These are phyloP conservation scores for Phenganax stokvisi DNA, from an alignment of 92 coral and sea anemone species.

Conservation along the genomic window DNA sequence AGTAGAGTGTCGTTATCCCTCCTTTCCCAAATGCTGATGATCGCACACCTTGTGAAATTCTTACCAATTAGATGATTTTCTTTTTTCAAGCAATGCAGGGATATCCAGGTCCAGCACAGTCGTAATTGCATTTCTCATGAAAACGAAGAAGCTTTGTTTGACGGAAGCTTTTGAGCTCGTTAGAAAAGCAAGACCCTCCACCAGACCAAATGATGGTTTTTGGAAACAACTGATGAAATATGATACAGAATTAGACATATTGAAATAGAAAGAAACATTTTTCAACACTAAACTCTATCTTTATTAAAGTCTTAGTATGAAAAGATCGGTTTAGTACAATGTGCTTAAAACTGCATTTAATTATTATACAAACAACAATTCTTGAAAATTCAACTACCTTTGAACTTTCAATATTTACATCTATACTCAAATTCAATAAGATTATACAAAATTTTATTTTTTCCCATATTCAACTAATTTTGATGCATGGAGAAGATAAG, in stretches of 20 bases:
- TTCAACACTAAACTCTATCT: not conserved
- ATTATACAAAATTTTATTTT: too few relatives aligned
- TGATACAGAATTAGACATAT: slow-evolving; percentile 30
- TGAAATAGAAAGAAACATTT: not conserved
- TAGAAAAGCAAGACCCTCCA: slow-evolving; percentile 66
- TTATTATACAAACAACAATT: too few relatives aligned
- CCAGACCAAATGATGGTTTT: slow-evolving; percentile 85
- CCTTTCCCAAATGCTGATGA: not conserved
- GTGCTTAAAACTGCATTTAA: too few relatives aligned
- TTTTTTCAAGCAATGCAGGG: slow-evolving; percentile 77
- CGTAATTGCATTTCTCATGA: slow-evolving; percentile 76
- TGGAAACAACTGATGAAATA: slow-evolving; percentile 64
- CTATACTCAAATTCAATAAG: too few relatives aligned
- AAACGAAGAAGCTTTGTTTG: slow-evolving; percentile 43
- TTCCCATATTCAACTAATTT: too few relatives aligned
- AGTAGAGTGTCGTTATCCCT: not conserved
- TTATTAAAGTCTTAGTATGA: not conserved
- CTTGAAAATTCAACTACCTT: too few relatives aligned
- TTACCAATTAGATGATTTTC: not conserved
- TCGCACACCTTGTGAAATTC: not conserved
- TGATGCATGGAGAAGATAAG: too few relatives aligned
- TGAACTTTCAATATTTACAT: too few relatives aligned
- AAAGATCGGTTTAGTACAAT: too few relatives aligned
- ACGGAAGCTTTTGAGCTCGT: slow-evolving; percentile 58
- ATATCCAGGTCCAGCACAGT: slow-evolving; percentile 80